phyloP scores from a whole-genome alignment of 2,797 vertebrate species.

The Schizopygopsis pylzovi region DNA sequence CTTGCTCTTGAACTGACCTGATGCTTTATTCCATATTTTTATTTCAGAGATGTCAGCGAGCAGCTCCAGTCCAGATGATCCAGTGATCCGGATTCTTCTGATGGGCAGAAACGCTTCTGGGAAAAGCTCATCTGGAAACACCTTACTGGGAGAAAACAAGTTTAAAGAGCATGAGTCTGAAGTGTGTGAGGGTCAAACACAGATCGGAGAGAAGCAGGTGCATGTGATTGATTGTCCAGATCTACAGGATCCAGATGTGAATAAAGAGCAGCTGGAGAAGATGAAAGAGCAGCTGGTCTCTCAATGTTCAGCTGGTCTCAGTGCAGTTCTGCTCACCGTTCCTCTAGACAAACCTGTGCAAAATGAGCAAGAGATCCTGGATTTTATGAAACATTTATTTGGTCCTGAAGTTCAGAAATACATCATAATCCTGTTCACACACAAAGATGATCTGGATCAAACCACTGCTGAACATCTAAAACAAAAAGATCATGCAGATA shows the following conservation, averaged over 20 bases:
- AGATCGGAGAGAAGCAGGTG: neutral
- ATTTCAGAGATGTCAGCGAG: neutral
- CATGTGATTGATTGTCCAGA: slow-evolving; percentile 34
- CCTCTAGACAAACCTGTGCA: no score
- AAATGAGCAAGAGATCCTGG: no score
- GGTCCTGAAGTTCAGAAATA: no score
- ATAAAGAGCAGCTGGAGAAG: neutral
- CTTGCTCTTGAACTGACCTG: no score
- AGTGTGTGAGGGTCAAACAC: rapidly evolving
- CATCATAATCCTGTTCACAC: no score
- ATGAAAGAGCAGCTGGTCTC: slow-evolving; percentile 23
- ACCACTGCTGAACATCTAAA: no score
- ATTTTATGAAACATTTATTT: no score
- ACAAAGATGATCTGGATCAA: no score
- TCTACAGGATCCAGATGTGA: slow-evolving; percentile 31
- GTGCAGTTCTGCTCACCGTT: no score
- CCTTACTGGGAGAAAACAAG: neutral
- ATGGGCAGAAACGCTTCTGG: slow-evolving; percentile 18
- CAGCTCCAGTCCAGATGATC: neutral
- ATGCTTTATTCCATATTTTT: no score
- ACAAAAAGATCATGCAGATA: no score
- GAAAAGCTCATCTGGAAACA: slow-evolving; percentile 30
- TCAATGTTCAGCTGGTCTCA: neutral
- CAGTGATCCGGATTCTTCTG: slow-evolving; percentile 16
- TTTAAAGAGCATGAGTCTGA: neutral